These are phyloP conservation scores for Tetramorium alpestre DNA, from an alignment of 1,140 invertebrate genomes.

Conservation along the genomic window DNA sequence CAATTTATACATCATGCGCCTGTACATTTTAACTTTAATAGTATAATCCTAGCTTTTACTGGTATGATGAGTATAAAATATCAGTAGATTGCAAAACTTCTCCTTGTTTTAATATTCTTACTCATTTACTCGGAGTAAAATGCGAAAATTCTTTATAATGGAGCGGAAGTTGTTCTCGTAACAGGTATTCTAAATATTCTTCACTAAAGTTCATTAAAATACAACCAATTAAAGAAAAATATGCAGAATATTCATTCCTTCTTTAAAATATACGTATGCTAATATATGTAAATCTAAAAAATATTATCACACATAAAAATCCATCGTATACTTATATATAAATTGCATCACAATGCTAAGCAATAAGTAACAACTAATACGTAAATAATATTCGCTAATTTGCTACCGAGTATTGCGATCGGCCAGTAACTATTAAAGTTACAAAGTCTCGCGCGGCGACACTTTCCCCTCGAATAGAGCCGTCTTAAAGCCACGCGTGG, in stretches of 20 bases:
- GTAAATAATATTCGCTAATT: constrained; percentile 11
- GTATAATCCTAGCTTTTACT: constrained; percentile 12
- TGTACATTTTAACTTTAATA: constrained; percentile 9
- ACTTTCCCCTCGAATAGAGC: constrained; percentile 53
- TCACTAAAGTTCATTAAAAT: neutral
- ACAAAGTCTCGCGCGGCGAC: constrained; percentile 31
- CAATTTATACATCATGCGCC: constrained; percentile 8
- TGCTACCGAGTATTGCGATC: constrained; percentile 3
- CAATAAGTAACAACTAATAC: constrained; percentile 21
- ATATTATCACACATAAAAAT: neutral
- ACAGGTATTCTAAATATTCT: too few relatives aligned
- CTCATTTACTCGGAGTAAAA: neutral
- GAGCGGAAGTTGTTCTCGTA: neutral
- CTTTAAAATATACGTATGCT: neutral
- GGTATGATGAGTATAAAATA: neutral
- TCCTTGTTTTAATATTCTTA: neutral
- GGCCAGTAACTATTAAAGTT: constrained; percentile 1
- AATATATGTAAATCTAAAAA: neutral
- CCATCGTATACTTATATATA: neutral
- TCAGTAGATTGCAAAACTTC: neutral
- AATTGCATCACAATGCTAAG: neutral
- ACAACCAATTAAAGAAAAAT: neutral
- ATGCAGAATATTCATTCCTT: neutral
- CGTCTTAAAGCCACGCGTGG: constrained; percentile 12
- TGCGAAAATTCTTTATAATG: neutral